Conservation (phyloP, 1,140 invertebrate genomes). For the Diuraphis noxia region DNA sequence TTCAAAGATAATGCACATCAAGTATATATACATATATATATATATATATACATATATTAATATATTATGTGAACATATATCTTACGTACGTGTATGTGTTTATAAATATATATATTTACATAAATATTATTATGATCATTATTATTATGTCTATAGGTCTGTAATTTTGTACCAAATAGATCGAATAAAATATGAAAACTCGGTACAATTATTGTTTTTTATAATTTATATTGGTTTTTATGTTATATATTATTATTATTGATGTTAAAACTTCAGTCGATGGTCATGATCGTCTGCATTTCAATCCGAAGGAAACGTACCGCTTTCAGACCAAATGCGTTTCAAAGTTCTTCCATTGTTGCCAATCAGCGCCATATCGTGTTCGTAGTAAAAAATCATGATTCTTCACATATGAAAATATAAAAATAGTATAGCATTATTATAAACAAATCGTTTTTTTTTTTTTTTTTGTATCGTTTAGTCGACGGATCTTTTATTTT, state of each 20-base stretch:
- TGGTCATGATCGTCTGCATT: not conserved
- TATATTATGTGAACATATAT: not conserved
- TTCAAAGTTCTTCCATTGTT: constrained; percentile 25
- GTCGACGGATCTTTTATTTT: too few relatives aligned
- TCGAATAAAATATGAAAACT: constrained; percentile 32
- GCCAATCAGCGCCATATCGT: constrained; percentile 29
- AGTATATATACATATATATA: constrained; percentile 22
- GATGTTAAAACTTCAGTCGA: not conserved
- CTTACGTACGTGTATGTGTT: not conserved
- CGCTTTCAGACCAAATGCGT: constrained; percentile 22
- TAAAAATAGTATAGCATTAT: not conserved
- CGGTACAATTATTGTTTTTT: constrained; percentile 38
- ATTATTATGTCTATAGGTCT: constrained; percentile 18
- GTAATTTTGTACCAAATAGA: constrained; percentile 51
- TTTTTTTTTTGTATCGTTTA: too few relatives aligned
- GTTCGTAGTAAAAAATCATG: constrained; percentile 43
- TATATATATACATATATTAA: constrained; percentile 10
- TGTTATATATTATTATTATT: not conserved
- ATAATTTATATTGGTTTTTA: not conserved
- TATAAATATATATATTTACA: constrained; percentile 6
- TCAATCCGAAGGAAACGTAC: not conserved
- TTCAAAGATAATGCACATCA: constrained; percentile 36
- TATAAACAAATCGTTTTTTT: not conserved
- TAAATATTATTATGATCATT: constrained; percentile 22
- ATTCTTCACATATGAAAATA: not conserved